Conservation (phyloP, 2,797 vertebrate genomes). For the Pelodytes ibericus region DNA sequence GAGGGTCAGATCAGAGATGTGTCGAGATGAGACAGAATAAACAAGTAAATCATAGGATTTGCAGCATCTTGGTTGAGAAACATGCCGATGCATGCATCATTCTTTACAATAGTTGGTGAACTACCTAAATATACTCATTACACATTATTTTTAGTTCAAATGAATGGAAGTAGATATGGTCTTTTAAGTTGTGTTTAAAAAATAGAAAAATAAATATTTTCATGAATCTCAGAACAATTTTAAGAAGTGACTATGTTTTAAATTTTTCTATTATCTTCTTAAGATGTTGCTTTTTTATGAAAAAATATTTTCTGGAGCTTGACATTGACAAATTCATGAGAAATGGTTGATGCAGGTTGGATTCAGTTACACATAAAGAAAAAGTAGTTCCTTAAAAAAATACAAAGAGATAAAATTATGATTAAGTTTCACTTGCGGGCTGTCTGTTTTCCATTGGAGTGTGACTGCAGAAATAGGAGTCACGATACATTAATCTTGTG, state of each 20-base stretch:
- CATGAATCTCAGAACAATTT: background rate
- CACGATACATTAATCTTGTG: slow-evolving; percentile 16
- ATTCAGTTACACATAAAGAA: slow-evolving; percentile 76
- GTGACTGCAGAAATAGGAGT: slow-evolving; percentile 60
- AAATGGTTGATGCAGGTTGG: slow-evolving; percentile 83
- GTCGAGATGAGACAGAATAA: too few relatives aligned
- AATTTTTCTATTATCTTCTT: slow-evolving; percentile 13
- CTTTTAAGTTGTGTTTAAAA: too few relatives aligned
- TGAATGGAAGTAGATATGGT: too few relatives aligned
- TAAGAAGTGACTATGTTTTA: background rate
- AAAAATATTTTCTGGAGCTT: slow-evolving; percentile 65
- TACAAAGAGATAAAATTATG: slow-evolving; percentile 64
- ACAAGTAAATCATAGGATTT: too few relatives aligned
- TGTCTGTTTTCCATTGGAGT: slow-evolving; percentile 70
- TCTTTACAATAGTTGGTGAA: too few relatives aligned
- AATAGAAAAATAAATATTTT: background rate
- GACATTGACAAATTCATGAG: slow-evolving; percentile 87
- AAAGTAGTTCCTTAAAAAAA: slow-evolving; percentile 57
- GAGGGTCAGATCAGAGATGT: too few relatives aligned
- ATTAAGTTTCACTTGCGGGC: slow-evolving; percentile 60
- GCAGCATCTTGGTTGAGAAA: too few relatives aligned
- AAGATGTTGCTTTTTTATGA: slow-evolving; percentile 26
- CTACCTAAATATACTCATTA: too few relatives aligned
- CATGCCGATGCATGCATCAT: too few relatives aligned
- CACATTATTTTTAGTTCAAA: too few relatives aligned